Conservation (phyloP, 2,113 vertebrate species). For the Oreochromis aureus region DNA sequence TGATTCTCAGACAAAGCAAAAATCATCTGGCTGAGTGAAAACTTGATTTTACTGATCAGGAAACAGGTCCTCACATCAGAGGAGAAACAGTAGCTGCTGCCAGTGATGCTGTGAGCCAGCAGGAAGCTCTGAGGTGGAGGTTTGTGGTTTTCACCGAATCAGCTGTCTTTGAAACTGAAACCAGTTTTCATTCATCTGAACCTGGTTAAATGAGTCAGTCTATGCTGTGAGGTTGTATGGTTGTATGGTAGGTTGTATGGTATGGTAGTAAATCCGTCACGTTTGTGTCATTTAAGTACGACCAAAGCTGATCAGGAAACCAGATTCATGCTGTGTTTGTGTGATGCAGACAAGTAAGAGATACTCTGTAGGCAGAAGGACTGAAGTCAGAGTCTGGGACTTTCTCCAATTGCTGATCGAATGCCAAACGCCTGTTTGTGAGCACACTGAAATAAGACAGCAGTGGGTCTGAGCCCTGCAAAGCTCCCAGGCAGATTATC, state of each 20-base stretch:
- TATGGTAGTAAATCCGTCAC: fast-evolving
- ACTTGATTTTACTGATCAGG: neutral
- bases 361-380: neutral
- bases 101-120: neutral
- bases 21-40: neutral
- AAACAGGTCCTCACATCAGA: neutral
- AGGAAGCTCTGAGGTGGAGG: neutral
- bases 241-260: too few species aligned
- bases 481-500: neutral
- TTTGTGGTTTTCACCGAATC: neutral
- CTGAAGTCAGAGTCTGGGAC: neutral
- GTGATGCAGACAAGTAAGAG: neutral
- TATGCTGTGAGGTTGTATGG: neutral
- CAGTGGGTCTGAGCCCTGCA: neutral
- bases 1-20: neutral
- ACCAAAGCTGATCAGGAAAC: neutral
- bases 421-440: neutral
- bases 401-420: neutral
- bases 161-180: neutral
- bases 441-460: neutral
- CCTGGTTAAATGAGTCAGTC: neutral
- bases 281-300: neutral
- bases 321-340: neutral
- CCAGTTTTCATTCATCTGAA: neutral
- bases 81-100: neutral